Evolutionary conservation across 2,797 vertebrate genomes (phyloP).

Genomic region (Peromyscus nudipes): DNA sequence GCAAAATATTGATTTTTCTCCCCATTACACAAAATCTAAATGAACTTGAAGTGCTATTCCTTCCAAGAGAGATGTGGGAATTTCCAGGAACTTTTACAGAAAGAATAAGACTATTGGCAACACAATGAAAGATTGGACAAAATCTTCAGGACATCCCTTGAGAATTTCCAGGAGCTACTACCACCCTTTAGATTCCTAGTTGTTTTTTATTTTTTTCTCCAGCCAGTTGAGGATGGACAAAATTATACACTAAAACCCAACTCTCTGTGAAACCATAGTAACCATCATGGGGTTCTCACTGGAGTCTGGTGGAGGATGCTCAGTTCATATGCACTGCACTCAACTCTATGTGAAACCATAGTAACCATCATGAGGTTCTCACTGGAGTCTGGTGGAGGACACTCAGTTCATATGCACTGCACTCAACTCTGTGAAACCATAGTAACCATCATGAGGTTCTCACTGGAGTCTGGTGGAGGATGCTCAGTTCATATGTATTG

Average conservation of each 20-base stretch:
- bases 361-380: background rate
- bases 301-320: background rate
- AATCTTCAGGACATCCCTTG: background rate
- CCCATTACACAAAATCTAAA: background rate
- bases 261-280: conserved; percentile 3
- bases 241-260: background rate
- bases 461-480: background rate
- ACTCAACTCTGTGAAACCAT: too few species aligned
- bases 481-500: background rate
- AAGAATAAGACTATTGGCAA: background rate
- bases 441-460: too few species aligned
- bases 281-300: background rate
- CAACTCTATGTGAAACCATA: too few species aligned
- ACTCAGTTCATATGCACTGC: background rate
- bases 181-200: background rate
- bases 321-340: background rate
- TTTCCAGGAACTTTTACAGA: background rate
- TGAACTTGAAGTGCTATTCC: background rate
- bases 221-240: background rate
- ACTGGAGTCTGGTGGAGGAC: background rate
- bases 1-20: background rate
- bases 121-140: background rate
- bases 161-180: background rate
- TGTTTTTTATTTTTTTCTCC: background rate
- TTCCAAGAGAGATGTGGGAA: background rate